Conservation (phyloP, 92 coral and sea anemone species). For the Ricordea florida region DNA sequence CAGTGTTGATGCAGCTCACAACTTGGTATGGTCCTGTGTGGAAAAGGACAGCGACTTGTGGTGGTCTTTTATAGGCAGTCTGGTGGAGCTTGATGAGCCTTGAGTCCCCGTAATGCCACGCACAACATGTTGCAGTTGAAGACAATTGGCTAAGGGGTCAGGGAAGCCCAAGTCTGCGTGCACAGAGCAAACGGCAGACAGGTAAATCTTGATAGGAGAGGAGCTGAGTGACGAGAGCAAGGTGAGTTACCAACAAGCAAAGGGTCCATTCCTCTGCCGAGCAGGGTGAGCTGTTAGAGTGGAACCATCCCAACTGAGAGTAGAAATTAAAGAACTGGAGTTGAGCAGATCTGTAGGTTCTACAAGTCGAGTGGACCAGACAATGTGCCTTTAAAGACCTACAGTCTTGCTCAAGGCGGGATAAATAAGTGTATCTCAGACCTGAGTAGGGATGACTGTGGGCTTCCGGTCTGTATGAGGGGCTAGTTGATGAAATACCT, state of each 20-base stretch:
- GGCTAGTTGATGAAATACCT: no score
- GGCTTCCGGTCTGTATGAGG: no score
- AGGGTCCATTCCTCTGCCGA: slow-evolving; percentile 44
- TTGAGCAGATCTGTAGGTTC: slow-evolving; percentile 35
- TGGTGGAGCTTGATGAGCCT: not conserved
- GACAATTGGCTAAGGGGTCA: not conserved
- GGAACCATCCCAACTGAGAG: not conserved
- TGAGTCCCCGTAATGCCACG: not conserved
- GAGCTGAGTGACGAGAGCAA: slow-evolving; percentile 18
- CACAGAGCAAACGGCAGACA: slow-evolving; percentile 25
- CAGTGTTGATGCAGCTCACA: slow-evolving; percentile 33
- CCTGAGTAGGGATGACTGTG: no score
- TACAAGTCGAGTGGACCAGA: slow-evolving; percentile 39
- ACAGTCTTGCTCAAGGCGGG: not conserved
- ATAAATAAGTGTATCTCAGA: no score
- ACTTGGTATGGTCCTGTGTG: slow-evolving; percentile 8
- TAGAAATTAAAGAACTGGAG: slow-evolving; percentile 24
- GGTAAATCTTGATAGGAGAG: slow-evolving; percentile 43
- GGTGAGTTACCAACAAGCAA: slow-evolving; percentile 18
- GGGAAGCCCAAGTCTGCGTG: slow-evolving; percentile 17
- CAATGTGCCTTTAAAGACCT: slow-evolving; percentile 2
- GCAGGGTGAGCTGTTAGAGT: not conserved
- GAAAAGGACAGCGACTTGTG: not conserved
- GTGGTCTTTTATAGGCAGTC: slow-evolving; percentile 13
- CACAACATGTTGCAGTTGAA: not conserved